phyloP scores from a whole-genome alignment of 2,113 vertebrate species.

The Psittacula cyanocephala region DNA sequence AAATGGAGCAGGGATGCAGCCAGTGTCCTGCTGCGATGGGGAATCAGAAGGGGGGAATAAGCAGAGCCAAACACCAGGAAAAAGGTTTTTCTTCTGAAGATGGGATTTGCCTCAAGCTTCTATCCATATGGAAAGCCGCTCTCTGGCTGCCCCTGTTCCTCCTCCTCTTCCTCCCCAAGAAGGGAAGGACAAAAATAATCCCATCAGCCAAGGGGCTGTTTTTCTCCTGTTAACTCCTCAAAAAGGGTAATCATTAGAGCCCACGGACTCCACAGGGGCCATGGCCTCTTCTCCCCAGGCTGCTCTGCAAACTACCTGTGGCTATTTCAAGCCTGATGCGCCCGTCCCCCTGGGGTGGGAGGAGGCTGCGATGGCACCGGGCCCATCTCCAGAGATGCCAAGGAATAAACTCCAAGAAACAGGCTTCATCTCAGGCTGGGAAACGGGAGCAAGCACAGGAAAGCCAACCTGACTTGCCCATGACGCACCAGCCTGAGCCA shows the following conservation, averaged over 20 bases:
- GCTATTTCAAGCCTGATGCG: not conserved
- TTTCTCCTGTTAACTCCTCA: not conserved
- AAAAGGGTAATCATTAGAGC: not conserved
- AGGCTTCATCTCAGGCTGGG: not conserved
- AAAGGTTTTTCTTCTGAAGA: not conserved
- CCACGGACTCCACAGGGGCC: not conserved
- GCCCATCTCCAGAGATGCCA: not conserved
- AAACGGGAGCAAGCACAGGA: accelerated
- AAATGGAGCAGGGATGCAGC: not conserved
- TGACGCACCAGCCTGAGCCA: accelerated
- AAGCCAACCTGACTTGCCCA: not conserved
- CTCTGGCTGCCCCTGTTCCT: not conserved
- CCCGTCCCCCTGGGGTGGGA: not conserved
- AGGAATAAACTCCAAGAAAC: not conserved
- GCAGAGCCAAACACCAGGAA: not conserved
- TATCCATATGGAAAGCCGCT: not conserved
- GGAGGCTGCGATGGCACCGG: not conserved
- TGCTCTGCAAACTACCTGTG: not conserved
- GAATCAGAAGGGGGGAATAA: not conserved
- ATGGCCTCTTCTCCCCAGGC: not conserved
- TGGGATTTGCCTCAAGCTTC: not conserved
- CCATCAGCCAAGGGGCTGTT: not conserved
- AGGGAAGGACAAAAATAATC: not conserved
- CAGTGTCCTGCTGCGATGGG: not conserved
- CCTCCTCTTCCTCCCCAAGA: not conserved